Evolutionary conservation across 2,113 vertebrate species (phyloP).

Genomic region (Hippolais icterina): DNA sequence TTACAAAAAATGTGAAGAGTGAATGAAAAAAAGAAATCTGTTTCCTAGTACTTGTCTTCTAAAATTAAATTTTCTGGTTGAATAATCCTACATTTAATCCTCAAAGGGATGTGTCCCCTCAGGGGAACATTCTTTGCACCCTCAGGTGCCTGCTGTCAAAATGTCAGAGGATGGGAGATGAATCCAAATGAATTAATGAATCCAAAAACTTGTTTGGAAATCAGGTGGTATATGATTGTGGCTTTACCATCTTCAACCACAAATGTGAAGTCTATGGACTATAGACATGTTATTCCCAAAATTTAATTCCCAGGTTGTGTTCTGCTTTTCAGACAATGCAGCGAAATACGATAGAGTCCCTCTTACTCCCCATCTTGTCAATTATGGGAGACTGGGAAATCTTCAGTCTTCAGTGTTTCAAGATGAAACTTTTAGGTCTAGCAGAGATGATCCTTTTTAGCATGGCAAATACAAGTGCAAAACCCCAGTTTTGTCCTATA

Average conservation of each 20-base stretch:
- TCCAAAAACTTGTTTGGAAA: neutral
- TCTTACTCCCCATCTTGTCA: neutral
- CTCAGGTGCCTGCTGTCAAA: neutral
- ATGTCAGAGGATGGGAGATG: neutral
- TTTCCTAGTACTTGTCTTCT: constrained; percentile 14
- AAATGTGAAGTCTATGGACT: neutral
- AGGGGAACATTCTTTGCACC: neutral
- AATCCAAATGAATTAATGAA: neutral
- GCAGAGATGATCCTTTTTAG: neutral
- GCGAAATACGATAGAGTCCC: neutral
- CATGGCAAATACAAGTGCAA: neutral
- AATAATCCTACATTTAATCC: constrained; percentile 28
- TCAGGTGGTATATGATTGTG: neutral
- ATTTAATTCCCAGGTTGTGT: neutral
- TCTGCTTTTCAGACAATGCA: neutral
- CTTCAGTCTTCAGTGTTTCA: neutral
- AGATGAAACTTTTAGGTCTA: neutral
- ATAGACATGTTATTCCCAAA: neutral
- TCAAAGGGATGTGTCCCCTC: neutral
- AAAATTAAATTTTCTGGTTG: constrained; percentile 63
- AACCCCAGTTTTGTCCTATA: neutral
- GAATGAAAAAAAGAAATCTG: constrained; percentile 38
- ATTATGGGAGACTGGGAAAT: neutral
- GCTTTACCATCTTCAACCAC: neutral
- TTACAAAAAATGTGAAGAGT: constrained; percentile 65